Conservation (phyloP, 2,888 invertebrate genomes). For the Nysson spinosus region DNA sequence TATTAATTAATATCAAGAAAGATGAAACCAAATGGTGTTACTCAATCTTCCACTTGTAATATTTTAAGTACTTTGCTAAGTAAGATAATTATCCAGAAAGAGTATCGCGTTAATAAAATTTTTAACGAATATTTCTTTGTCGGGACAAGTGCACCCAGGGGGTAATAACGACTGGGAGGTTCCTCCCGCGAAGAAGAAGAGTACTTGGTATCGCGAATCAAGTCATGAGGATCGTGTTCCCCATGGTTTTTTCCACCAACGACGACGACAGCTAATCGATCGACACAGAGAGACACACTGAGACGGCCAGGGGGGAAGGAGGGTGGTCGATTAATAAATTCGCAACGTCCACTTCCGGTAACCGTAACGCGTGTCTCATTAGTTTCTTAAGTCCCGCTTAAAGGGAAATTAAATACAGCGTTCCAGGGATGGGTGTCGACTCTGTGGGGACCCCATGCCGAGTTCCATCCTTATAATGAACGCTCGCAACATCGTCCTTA, state of each 20-base stretch:
- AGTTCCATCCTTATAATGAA: slow-evolving; percentile 68
- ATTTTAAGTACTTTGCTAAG: not conserved
- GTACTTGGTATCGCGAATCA: slow-evolving; percentile 12
- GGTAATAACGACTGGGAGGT: not conserved
- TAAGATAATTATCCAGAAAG: not conserved
- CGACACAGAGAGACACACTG: not conserved
- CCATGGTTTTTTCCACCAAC: slow-evolving; percentile 17
- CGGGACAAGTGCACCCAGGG: not conserved
- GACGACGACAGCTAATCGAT: slow-evolving; percentile 10
- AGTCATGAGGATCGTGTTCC: slow-evolving; percentile 44
- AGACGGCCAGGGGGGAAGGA: not conserved
- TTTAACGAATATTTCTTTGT: not conserved
- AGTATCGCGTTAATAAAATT: slow-evolving; percentile 2
- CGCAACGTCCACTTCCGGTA: slow-evolving; percentile 63
- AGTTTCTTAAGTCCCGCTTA: slow-evolving; percentile 67
- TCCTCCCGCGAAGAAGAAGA: slow-evolving; percentile 1
- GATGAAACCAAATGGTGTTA: not conserved
- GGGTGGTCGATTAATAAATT: slow-evolving; percentile 61
- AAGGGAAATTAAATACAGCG: slow-evolving; percentile 70
- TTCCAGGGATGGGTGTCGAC: slow-evolving; percentile 70
- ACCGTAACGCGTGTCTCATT: slow-evolving; percentile 68
- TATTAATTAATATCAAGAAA: too few relatives aligned
- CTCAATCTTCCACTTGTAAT: not conserved
- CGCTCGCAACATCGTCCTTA: slow-evolving; percentile 64
- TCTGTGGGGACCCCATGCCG: slow-evolving; percentile 67